Percentiles rank a stretch among this genome's conserved stretches.
These are phyloP conservation scores for Drosophila rellima DNA, from an alignment of 2,888 invertebrate species.

Conservation along the genomic window DNA sequence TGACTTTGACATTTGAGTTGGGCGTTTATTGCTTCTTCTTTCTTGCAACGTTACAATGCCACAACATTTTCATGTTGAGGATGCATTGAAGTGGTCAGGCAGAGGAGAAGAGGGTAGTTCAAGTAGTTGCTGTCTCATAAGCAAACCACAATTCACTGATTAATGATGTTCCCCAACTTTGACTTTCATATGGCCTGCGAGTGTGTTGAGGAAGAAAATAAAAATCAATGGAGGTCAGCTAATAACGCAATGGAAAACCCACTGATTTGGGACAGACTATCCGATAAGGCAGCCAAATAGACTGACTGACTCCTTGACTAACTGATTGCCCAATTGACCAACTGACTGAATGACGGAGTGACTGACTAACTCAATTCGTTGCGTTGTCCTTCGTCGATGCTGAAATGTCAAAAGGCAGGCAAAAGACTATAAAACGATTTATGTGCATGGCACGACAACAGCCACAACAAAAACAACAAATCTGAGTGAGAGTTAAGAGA, in stretches of 20 bases:
- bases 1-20: constrained; percentile 56
- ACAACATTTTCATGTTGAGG: constrained; percentile 4
- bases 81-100: constrained; percentile 20
- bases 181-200: background rate
- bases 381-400: constrained; percentile 60
- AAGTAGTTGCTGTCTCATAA: constrained; percentile 44
- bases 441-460: constrained; percentile 62
- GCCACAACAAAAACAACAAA: constrained; percentile 7
- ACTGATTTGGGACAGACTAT: constrained; percentile 32
- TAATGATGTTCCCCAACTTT: constrained; percentile 60
- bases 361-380: constrained; percentile 40
- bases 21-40: constrained; percentile 33
- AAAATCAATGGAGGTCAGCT: constrained; percentile 68
- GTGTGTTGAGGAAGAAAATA: constrained; percentile 57
- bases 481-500: background rate
- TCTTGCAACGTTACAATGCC: constrained; percentile 37
- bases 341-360: constrained; percentile 32
- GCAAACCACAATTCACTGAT: constrained; percentile 46
- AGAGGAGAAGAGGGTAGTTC: constrained; percentile 3
- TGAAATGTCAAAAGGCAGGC: constrained; percentile 71
- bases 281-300: constrained; percentile 14
- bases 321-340: constrained; percentile 36
- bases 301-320: constrained; percentile 11
- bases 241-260: constrained; percentile 45
- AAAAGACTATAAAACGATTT: constrained; percentile 36